These are phyloP conservation scores for Neoitamus cyanurus DNA, from an alignment of 2,888 invertebrate genomes.

Conservation along the genomic window DNA sequence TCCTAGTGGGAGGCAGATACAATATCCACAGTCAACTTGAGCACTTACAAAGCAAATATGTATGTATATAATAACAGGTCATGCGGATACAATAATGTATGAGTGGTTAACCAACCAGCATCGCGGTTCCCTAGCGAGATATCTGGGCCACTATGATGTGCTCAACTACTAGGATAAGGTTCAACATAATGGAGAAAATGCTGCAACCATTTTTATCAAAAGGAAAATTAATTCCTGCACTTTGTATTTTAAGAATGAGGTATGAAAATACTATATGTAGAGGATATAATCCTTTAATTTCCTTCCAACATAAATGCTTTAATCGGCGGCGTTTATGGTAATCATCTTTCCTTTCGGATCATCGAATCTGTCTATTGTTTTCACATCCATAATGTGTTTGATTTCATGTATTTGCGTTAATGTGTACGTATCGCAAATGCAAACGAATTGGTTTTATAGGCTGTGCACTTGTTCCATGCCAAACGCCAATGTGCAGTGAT, in stretches of 20 bases:
- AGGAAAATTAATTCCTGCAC: too few relatives aligned
- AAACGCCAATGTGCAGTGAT: too few relatives aligned
- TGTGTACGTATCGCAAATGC: too few relatives aligned
- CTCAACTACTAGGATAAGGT: conserved; percentile 92
- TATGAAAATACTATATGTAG: not conserved
- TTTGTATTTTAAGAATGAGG: too few relatives aligned
- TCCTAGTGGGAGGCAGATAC: conserved; percentile 99
- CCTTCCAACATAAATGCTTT: conserved; percentile 57
- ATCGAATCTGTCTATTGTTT: conserved; percentile 97
- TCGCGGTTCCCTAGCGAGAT: conserved; percentile 93
- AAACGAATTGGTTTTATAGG: too few relatives aligned
- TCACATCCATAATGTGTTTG: conserved; percentile 93
- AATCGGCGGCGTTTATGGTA: conserved; percentile 80
- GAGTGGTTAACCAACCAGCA: conserved; percentile 99
- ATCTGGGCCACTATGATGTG: conserved; percentile 95
- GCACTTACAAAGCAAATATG: conserved; percentile 99
- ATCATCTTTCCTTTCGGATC: conserved; percentile 98
- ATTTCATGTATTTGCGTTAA: too few relatives aligned
- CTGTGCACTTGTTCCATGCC: too few relatives aligned
- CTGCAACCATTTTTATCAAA: conserved; percentile 97
- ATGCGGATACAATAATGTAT: conserved; percentile 96
- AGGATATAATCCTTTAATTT: not conserved
- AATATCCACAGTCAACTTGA: conserved; percentile 99
- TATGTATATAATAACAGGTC: conserved; percentile 98
- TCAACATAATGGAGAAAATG: conserved; percentile 98